Evolutionary conservation across 2,113 vertebrate species (phyloP).

Genomic region (Clinocottus analis): DNA sequence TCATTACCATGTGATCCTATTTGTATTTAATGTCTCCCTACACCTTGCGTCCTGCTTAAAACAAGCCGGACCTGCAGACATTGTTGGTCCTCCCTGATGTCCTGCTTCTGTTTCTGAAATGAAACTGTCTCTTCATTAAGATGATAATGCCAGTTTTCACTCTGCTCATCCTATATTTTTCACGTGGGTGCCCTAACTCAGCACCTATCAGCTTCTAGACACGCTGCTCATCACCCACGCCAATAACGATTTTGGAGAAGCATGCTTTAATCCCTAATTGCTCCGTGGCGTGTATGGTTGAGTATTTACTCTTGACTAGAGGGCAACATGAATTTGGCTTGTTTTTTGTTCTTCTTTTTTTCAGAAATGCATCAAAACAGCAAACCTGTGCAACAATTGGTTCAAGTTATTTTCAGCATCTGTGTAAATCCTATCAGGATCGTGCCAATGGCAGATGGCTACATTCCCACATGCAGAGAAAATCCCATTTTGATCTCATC

Average conservation of each 20-base stretch:
- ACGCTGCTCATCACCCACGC: constrained; percentile 49
- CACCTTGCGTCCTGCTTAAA: neutral
- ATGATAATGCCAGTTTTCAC: neutral
- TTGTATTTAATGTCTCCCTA: neutral
- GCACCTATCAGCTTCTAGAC: constrained; percentile 39
- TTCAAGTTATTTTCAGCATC: constrained; percentile 54
- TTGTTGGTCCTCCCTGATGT: neutral
- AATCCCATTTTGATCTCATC: constrained; percentile 48
- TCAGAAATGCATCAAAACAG: constrained; percentile 39
- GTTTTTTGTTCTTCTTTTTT: constrained; percentile 10
- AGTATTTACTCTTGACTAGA: constrained; percentile 54
- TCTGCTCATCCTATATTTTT: neutral
- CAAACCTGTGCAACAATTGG: constrained; percentile 53
- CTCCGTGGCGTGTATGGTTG: constrained; percentile 10
- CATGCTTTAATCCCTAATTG: constrained; percentile 51
- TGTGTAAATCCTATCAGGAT: constrained; percentile 46
- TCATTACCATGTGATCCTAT: too few species aligned
- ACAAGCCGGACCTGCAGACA: neutral
- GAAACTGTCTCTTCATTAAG: neutral
- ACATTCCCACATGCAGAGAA: constrained; percentile 40
- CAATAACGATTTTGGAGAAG: constrained; percentile 35
- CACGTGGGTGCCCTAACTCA: constrained; percentile 26
- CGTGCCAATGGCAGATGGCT: constrained; percentile 45
- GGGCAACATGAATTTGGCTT: constrained; percentile 54
- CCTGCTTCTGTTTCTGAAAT: constrained; percentile 1